Base-by-base conservation (phyloP, 2,888 invertebrate genomes). In the Stenichneumon culpator region DNA sequence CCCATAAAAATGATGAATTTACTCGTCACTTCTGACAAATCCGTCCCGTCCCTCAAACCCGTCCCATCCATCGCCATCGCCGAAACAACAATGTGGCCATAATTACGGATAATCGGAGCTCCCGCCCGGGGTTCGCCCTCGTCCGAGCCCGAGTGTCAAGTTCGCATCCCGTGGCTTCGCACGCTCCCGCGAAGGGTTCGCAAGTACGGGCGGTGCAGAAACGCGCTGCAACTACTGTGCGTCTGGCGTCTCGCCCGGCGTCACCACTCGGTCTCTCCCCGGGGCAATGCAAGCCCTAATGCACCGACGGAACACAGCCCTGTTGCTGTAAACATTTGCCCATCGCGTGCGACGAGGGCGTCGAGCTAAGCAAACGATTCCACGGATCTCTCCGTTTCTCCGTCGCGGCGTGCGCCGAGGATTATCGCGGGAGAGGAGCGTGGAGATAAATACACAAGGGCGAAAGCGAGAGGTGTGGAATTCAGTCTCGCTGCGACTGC, bases 311-410 rank as follows among this genome's bases (percentile, higher is more conserved):
- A 82, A 82, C 65, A 50, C 60, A 60, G 79, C 75, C 82, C 57
- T 72, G 14, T 74, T 36, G 75, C 63, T 50, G 81, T 81, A 86
- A 86, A 86, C 81, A 86, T 86, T 86, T 86, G 68, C 81, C 79
- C 57, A 63, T 54, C 75, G 70, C 78, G 79, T 81, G 19, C 22
- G 57, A 77, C 70, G 25, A 44, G 44, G 69, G 69, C 47, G 19
- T n/a, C 57, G 57, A 73, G 32, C 32, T 57, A 52, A 68, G 68
- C 68, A 84, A 84, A 80, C 84, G 54, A 25, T 54, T 68, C 22
- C 14, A 68, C 52, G 54, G 77, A 16, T 54, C 50, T 54, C 36
- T 44, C 32, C 36, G 47, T 69, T 68, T 60, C 25, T 63, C 57
- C 57, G 19, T 11, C 28, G 25, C 28, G 57, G 25, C 4, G 54